Evolutionary conservation across 1,140 invertebrate genomes (phyloP), one percentile per base, ranked within the genome.

Genomic region (Hyphantria cunea): DNA sequence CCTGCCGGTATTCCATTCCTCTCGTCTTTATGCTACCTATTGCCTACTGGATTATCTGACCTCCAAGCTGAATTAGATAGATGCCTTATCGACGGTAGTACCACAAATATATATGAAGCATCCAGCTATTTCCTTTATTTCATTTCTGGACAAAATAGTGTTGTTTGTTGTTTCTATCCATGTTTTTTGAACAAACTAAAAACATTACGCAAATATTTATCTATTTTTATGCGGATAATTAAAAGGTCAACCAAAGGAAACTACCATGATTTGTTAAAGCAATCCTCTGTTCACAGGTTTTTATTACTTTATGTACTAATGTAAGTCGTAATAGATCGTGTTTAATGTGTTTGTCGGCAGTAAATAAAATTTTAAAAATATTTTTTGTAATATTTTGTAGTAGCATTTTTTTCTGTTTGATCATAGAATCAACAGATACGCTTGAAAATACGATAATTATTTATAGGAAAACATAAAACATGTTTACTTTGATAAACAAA

Each of bases 21-120:
- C 59, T 52, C 50, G 59, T 52, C 59, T 62, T 62, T 52, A 62
- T 60, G 58, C 59, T 37, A 45, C 17, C 49, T 62, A 52, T 52
- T 53, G 59, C 50, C 52, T 45, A 49, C 50, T 60, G 59, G 39
- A 62, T 62, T 62, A 53, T 62, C 42, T 62, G 47, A 31, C 37
- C 59, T 42, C 45, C 37, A 17, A 42, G 47, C 42, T 62, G 53
- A 62, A 62, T 62, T 53, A 60, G 34, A 60, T 58, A 58, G 14
- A 45, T 17, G 32, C 47, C 41, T 44, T 31, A 25, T 17, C 6
- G 45, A 25, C 14, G 32, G 45, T 48, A 47, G 12, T 47, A 42
- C 42, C 33, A 37, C 44, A 44, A 9, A 13, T 15, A 37, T 34
- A 48, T 37, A 56, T 42, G 32, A 47, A 51, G 13, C 31, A 51